Percentiles rank a stretch among this genome's conserved stretches.
Evolutionary conservation across 1,140 invertebrate genomes (phyloP).

Genomic region (Sitodiplosis mosellana): DNA sequence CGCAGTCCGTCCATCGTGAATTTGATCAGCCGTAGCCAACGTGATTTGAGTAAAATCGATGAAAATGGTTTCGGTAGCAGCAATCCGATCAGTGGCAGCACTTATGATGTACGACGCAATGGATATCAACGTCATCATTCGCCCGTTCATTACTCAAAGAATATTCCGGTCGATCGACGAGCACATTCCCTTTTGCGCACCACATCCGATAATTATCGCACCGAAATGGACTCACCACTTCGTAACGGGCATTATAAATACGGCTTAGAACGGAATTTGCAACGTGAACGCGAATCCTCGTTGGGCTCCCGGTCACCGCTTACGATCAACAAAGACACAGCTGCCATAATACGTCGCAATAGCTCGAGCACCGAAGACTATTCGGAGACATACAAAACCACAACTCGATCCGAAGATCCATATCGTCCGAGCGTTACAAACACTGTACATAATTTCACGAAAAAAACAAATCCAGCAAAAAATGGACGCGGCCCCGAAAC

Average conservation of each 20-base stretch:
- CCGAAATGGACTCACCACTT: slow-evolving; percentile 32
- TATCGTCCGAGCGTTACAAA: slow-evolving; percentile 41
- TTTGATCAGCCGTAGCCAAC: slow-evolving; percentile 61
- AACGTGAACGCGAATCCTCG: slow-evolving; percentile 1
- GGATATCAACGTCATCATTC: slow-evolving; percentile 30
- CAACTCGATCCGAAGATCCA: slow-evolving; percentile 33
- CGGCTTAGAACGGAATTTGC: background rate
- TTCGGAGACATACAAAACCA: slow-evolving; percentile 31
- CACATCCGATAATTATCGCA: slow-evolving; percentile 48
- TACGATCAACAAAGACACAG: slow-evolving; percentile 24
- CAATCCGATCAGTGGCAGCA: no score
- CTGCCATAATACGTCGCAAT: slow-evolving; percentile 30
- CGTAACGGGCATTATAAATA: background rate
- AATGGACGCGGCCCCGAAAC: slow-evolving; percentile 37
- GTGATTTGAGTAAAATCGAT: slow-evolving; percentile 39
- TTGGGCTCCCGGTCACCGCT: slow-evolving; percentile 17
- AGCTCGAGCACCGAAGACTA: slow-evolving; percentile 46
- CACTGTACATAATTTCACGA: slow-evolving; percentile 43
- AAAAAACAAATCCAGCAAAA: slow-evolving; percentile 40
- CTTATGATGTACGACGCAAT: background rate
- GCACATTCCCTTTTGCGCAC: slow-evolving; percentile 51
- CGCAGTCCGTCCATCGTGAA: slow-evolving; percentile 70
- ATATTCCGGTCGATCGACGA: slow-evolving; percentile 32
- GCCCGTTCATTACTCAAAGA: slow-evolving; percentile 12
- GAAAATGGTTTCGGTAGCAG: slow-evolving; percentile 1